Evolutionary conservation across 53 echinoderm and acorn worm genomes (phyloP).

Genomic region (Zoroaster sp.): DNA sequence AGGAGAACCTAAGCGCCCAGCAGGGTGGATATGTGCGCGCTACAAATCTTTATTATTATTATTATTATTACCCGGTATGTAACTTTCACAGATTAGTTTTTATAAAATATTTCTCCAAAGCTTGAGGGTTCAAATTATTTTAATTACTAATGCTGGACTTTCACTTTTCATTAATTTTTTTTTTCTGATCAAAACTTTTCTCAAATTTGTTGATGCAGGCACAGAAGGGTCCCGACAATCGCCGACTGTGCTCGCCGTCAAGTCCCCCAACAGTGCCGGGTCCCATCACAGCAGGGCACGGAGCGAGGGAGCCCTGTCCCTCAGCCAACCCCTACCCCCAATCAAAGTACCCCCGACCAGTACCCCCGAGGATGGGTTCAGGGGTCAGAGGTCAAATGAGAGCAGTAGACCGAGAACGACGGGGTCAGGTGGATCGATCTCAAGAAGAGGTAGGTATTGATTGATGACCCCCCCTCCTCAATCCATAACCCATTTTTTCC

Average conservation of each 20-base stretch:
- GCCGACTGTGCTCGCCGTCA: constrained; percentile 34
- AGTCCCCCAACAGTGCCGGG: constrained; percentile 66
- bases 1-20: too few species aligned
- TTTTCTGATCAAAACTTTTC: too few species aligned
- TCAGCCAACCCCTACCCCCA: constrained; percentile 86
- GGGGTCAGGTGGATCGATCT: neutral
- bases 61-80: too few species aligned
- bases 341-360: constrained; percentile 84
- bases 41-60: too few species aligned
- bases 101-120: too few species aligned
- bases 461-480: too few species aligned
- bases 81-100: too few species aligned
- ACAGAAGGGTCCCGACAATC: constrained; percentile 49
- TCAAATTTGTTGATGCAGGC: constrained; percentile 41
- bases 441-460: neutral
- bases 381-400: constrained; percentile 23
- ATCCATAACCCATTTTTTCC: too few species aligned
- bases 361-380: constrained; percentile 1
- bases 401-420: constrained; percentile 24
- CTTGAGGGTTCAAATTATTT: too few species aligned
- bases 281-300: constrained; percentile 61
- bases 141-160: too few species aligned
- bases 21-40: too few species aligned
- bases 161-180: too few species aligned
- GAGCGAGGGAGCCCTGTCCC: constrained; percentile 73